Evolutionary conservation across 2,888 invertebrate species (phyloP).

Genomic region (Amphimallon solstitiale): DNA sequence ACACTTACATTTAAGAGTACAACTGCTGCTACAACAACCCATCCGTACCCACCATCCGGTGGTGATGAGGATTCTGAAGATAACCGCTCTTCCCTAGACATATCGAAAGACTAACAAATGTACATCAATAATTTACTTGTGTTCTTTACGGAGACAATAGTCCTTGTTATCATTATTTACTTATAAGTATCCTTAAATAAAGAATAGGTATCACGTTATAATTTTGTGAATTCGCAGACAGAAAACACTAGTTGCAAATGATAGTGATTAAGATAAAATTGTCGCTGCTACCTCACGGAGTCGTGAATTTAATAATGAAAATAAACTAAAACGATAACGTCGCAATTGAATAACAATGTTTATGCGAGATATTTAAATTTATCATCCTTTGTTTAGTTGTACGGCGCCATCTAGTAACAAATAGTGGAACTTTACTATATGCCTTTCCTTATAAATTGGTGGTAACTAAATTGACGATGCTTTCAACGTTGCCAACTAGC

Average conservation of each 20-base stretch:
- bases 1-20: constrained; percentile 63
- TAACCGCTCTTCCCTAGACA: constrained; percentile 12
- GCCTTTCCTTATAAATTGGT: no score
- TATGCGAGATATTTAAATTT: constrained; percentile 10
- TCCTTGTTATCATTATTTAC: constrained; percentile 38
- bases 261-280: background rate
- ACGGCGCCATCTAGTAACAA: background rate
- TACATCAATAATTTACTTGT: constrained; percentile 4
- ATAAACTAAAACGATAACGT: background rate
- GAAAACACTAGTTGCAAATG: background rate
- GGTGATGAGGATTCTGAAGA: constrained; percentile 39
- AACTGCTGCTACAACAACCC: constrained; percentile 62
- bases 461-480: no score
- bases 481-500: no score
- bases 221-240: background rate
- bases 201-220: background rate
- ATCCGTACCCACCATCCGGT: constrained; percentile 66
- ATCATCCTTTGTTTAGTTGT: constrained; percentile 11
- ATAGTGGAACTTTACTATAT: no score
- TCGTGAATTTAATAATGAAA: background rate
- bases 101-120: constrained; percentile 15
- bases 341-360: constrained; percentile 3
- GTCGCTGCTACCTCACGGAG: background rate
- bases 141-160: constrained; percentile 29
- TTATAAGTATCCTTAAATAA: constrained; percentile 26